Percentiles rank a stretch among this genome's conserved stretches.
Conservation (phyloP, 2,113 vertebrate genomes). For the Clarias macrocephalus region DNA sequence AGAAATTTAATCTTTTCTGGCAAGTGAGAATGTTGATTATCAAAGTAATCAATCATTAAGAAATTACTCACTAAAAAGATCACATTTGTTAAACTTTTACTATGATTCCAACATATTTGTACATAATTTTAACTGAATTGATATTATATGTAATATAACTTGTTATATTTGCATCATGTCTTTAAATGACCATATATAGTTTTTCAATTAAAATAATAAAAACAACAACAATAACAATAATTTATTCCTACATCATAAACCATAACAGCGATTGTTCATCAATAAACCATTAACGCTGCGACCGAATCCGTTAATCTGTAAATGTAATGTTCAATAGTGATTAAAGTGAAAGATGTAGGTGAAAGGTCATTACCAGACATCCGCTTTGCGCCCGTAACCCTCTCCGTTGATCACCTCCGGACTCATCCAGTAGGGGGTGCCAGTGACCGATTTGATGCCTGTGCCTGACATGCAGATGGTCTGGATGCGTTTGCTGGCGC, state of each 20-base stretch:
- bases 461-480: constrained; percentile 94
- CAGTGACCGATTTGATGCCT: constrained; percentile 90
- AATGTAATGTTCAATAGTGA: neutral
- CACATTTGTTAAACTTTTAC: neutral
- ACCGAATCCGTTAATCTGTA: neutral
- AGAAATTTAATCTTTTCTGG: neutral
- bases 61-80: neutral
- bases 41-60: neutral
- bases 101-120: neutral
- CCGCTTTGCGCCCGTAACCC: constrained; percentile 88
- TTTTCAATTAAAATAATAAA: too few species aligned
- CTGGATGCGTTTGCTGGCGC: constrained; percentile 92
- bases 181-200: too few species aligned
- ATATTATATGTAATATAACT: neutral
- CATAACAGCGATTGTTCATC: neutral
- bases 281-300: neutral
- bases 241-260: neutral
- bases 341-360: neutral
- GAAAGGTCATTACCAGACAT: constrained; percentile 82
- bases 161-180: neutral
- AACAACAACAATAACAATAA: too few species aligned
- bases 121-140: too few species aligned
- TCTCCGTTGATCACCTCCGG: constrained; percentile 92
- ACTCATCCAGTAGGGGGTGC: constrained; percentile 95
- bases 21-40: neutral